A percentile compares a stretch with the other conserved stretches of the same genome.
These are phyloP conservation scores for Rotaria sp. DNA, from an alignment of 2,888 invertebrate genomes.

Conservation along the genomic window DNA sequence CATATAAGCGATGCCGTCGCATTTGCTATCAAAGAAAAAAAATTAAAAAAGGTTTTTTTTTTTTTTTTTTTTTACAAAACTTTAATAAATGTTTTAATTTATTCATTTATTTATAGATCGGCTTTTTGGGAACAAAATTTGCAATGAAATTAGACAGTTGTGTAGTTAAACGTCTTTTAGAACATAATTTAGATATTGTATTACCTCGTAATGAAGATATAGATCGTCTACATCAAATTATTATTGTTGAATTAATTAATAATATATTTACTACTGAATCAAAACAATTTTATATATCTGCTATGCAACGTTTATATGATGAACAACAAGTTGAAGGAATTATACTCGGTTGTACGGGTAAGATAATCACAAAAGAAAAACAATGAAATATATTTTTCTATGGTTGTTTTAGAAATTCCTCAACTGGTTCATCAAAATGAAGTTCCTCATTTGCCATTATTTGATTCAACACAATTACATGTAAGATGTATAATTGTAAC, in stretches of 20 bases:
- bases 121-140: not conserved
- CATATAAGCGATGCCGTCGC: not conserved
- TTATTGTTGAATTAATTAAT: not conserved
- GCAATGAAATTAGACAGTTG: not conserved
- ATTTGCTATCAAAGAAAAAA: not conserved
- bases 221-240: not conserved
- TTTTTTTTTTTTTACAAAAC: too few relatives aligned
- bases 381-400: too few relatives aligned
- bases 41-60: not conserved
- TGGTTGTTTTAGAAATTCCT: not conserved
- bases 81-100: not conserved
- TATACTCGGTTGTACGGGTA: constrained; percentile 5
- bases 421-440: not conserved
- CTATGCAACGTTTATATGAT: not conserved
- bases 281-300: not conserved
- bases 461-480: constrained; percentile 22
- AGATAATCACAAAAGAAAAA: too few relatives aligned
- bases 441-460: not conserved
- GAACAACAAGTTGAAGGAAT: constrained; percentile 13
- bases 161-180: not conserved
- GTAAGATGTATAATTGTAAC: not conserved
- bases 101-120: not conserved
- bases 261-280: constrained; percentile 7
- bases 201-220: not conserved
- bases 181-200: not conserved